Evolutionary conservation across 1,140 invertebrate species (phyloP).

Genomic region (Neodiprion fabricii): DNA sequence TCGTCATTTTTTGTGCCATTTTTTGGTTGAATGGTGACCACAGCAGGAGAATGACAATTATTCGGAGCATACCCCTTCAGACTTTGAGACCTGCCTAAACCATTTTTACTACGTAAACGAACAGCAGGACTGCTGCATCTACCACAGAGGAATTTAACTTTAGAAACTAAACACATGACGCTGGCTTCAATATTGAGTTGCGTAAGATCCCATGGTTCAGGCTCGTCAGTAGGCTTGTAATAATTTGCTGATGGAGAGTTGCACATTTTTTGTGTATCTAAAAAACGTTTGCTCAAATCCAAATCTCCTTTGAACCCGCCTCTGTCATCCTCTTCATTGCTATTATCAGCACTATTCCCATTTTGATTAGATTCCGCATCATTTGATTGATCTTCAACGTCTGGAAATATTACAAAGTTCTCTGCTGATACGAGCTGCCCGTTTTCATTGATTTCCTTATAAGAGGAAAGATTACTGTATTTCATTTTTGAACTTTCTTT

Average conservation of each 20-base stretch:
- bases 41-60: constrained; percentile 39
- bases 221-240: constrained; percentile 82
- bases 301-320: constrained; percentile 42
- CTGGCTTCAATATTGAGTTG: constrained; percentile 89
- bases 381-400: constrained; percentile 52
- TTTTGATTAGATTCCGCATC: constrained; percentile 27
- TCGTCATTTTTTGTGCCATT: constrained; percentile 53
- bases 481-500: constrained; percentile 50
- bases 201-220: constrained; percentile 88
- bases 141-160: constrained; percentile 79
- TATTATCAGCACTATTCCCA: constrained; percentile 33
- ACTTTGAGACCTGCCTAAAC: constrained; percentile 49
- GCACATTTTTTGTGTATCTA: constrained; percentile 78
- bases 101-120: constrained; percentile 62
- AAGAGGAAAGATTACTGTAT: constrained; percentile 34
- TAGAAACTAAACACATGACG: constrained; percentile 84
- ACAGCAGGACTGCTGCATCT: constrained; percentile 76
- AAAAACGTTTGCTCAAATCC: constrained; percentile 61
- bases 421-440: constrained; percentile 35
- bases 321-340: constrained; percentile 44
- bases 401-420: constrained; percentile 57
- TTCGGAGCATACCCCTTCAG: constrained; percentile 47
- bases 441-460: constrained; percentile 42
- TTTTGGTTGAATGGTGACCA: constrained; percentile 59
- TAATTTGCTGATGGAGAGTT: constrained; percentile 81